These are phyloP conservation scores for Drosophila histrio DNA, from an alignment of 2,888 invertebrate genomes.

Conservation along the genomic window DNA sequence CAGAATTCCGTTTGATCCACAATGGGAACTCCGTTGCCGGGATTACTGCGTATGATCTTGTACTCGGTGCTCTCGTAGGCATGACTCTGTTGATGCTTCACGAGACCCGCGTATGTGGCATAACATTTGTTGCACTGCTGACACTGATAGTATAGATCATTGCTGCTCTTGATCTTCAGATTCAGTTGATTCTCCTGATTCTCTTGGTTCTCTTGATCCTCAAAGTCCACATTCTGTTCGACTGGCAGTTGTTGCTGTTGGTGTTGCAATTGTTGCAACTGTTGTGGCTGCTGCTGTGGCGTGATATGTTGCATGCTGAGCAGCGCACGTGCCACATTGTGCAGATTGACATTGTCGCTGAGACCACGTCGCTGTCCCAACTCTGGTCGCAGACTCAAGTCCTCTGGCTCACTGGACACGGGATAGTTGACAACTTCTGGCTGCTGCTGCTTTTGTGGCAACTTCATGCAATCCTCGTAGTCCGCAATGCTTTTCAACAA, in stretches of 20 bases:
- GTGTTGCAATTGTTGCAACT: constrained; percentile 17
- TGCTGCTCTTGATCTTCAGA: constrained; percentile 75
- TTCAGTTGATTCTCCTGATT: constrained; percentile 38
- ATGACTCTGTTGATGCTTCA: constrained; percentile 83
- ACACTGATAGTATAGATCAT: constrained; percentile 83
- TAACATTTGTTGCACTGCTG: constrained; percentile 84
- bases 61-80: constrained; percentile 81
- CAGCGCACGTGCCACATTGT: constrained; percentile 79
- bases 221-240: constrained; percentile 34
- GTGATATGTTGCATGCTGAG: constrained; percentile 78
- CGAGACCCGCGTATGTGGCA: constrained; percentile 82
- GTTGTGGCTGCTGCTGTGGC: constrained; percentile 45
- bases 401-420: constrained; percentile 75
- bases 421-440: constrained; percentile 3
- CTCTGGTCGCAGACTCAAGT: constrained; percentile 67
- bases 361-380: constrained; percentile 63
- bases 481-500: constrained; percentile 79
- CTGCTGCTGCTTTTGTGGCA: constrained; percentile 52
- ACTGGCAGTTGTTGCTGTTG: background rate
- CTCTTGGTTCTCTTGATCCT: constrained; percentile 51
- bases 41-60: constrained; percentile 82
- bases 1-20: constrained; percentile 81
- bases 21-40: constrained; percentile 59
- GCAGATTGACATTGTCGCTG: constrained; percentile 79
- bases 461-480: constrained; percentile 77